Evolutionary conservation across 2,797 vertebrate species (phyloP).

Genomic region (Eulemur mongoz): DNA sequence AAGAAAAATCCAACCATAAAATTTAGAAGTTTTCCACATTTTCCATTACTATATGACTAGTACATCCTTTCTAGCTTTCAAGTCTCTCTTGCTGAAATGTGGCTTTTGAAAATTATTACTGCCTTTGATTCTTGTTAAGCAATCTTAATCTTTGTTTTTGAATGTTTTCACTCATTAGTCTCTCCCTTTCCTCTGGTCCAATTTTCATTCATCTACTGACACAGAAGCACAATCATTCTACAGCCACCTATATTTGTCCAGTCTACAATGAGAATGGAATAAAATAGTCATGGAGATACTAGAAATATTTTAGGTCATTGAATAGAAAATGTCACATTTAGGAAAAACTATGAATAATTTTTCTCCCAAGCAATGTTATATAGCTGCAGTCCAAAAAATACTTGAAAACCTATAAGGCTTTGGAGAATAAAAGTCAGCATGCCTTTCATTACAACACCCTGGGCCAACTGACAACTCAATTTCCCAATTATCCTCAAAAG

Average conservation of each 20-base stretch:
- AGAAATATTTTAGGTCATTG: neutral
- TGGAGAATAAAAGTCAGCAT: conserved; percentile 66
- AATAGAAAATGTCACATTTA: conserved; percentile 3
- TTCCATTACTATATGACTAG: neutral
- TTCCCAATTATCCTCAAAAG: conserved; percentile 72
- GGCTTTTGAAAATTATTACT: neutral
- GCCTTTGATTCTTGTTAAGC: neutral
- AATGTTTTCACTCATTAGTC: neutral
- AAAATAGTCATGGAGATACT: neutral
- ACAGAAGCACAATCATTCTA: neutral
- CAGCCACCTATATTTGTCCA: no score
- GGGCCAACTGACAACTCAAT: conserved; percentile 62
- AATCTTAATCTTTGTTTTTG: neutral
- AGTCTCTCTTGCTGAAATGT: neutral
- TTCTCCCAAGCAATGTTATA: neutral
- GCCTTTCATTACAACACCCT: conserved; percentile 75
- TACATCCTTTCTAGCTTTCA: neutral
- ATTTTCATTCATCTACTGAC: neutral
- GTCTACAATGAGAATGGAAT: neutral
- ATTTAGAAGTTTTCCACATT: neutral
- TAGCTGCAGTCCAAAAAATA: neutral
- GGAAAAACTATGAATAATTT: neutral
- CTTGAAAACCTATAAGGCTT: conserved; percentile 61
- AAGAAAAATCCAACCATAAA: neutral
- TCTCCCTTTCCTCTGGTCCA: neutral